Evolutionary conservation across 2,888 invertebrate genomes (phyloP), one percentile per base, ranked within the genome.

Genomic region (Rotaria magnacalcarata): DNA sequence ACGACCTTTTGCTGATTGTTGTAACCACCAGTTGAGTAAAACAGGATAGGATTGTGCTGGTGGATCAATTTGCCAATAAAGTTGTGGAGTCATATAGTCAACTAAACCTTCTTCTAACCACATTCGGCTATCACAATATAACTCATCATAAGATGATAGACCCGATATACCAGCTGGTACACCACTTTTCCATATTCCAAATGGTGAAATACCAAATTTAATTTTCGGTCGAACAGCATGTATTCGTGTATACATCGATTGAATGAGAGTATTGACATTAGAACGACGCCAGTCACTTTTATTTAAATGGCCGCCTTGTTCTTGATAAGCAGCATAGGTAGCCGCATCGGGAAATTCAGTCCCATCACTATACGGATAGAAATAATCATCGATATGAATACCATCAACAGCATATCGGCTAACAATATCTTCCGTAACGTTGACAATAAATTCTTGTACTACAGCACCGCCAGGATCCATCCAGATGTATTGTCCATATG

Each of bases 341-440:
- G 85, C 85, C 11, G 87, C 85, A 85, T 90, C 90, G 0, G 90
- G 90, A 88, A 90, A 90, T 41, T 87, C 87, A 21, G 87, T 86
- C 8, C 88, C 87, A 24, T 88, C 89, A 0, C 90, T 89, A 87
- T 90, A 90, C 1, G 90, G 90, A 87, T 90, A 90, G 87, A 90
- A 90, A 87, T 90, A 90, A 87, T 90, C 90, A 86, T 90, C 90
- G 87, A 90, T 89, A 85, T 90, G 90, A 6, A 90, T 86, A 6
- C 89, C 90, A 86, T 90, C 90, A 10, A 90, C 87, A 86, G 90
- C 89, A 87, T 90, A 90, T 50, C 89, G 88, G 10, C 50, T 88
- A 0, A 89, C 88, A n/a, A 90, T 89, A 86, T 90, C 90, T 60
- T 87, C 87, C 24, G 89, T 88, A 41, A 90, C 90, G 43, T 87